Base-by-base conservation (phyloP, 2,797 vertebrate genomes). In the Brachyrhaphis roseni region DNA sequence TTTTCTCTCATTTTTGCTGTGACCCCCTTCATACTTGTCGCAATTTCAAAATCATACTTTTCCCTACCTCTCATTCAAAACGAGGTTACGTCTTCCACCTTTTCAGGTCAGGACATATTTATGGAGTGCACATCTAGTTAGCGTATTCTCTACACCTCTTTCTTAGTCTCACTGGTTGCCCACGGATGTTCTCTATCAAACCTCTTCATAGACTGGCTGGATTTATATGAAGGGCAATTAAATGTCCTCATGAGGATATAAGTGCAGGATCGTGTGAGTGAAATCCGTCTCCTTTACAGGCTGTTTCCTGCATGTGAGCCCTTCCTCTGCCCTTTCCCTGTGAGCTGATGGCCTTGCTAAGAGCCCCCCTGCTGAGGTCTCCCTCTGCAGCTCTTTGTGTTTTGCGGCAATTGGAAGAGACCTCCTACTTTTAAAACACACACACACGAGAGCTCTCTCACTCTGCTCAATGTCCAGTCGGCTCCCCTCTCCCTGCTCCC, bases 331-430 rank as follows among this genome's bases (percentile, higher is more conserved):
- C 84, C 84, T 85, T 74, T 87, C 76, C 82, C 80, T 91, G 80
- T 88, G 90, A 91, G 89, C 84, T 90, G 88, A 93, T 94, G 85
- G 82, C 79, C 84, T 88, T 92, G 84, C 85, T 90, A 78, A 94
- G 87, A 91, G 92, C 85, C 86, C 84, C 91, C 92, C 91, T 80
- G 90, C 80, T 91, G 94, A 53, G 92, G 78, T 83, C 90, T 83
- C 87, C 87, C 90, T 92, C 90, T 88, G 93, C 84, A 86, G 90
- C 80, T 83, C 93, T 95, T 95, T 95, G 94, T 96, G 87, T 93
- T 89, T 83, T 74, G 76, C 76, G 85, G 88, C 74, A 85, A 93
- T 70, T 88, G 89, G 89, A 91, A 86, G 91, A 93, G 88, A 85
- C 85, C 86, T 88, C 89, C 88, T 90, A 89, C 84, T 85, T 85